Percentiles rank a stretch among this genome's conserved stretches.
phyloP scores from a whole-genome alignment of 2,113 vertebrate species.

The Isichthys henryi region DNA sequence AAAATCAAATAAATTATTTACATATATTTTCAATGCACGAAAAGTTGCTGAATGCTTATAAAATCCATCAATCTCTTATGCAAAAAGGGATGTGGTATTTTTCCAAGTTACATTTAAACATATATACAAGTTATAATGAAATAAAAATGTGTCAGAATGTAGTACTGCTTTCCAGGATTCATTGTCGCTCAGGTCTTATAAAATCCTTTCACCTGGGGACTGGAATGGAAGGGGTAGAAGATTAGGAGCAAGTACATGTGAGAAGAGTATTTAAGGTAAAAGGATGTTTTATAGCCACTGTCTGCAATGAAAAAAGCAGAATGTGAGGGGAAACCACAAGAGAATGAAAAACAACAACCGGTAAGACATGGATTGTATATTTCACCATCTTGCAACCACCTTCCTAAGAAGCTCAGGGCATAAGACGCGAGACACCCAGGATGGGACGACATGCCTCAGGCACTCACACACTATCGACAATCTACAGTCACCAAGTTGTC shows the following conservation, averaged over 20 bases:
- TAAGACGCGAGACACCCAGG: background rate
- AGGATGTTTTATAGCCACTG: background rate
- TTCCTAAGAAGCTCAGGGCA: background rate
- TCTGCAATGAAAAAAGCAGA: conserved; percentile 10
- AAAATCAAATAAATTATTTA: background rate
- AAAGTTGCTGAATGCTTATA: background rate
- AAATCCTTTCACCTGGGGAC: conserved; percentile 58
- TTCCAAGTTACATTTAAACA: background rate
- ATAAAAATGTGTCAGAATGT: background rate
- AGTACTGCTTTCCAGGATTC: background rate
- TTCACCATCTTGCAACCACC: background rate
- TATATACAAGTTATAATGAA: conserved; percentile 12
- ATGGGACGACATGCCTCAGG: background rate
- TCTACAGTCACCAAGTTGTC: background rate
- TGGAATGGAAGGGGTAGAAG: conserved; percentile 39
- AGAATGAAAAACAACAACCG: background rate
- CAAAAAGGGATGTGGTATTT: background rate
- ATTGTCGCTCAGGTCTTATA: conserved; percentile 15
- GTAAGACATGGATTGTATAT: background rate
- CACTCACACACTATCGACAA: background rate
- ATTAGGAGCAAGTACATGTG: background rate
- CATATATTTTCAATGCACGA: background rate
- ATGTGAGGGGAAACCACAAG: background rate
- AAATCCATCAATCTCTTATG: background rate
- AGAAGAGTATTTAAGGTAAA: background rate